Evolutionary conservation across 2,888 invertebrate species (phyloP).

Genomic region (Xestoiulus laeticollis): DNA sequence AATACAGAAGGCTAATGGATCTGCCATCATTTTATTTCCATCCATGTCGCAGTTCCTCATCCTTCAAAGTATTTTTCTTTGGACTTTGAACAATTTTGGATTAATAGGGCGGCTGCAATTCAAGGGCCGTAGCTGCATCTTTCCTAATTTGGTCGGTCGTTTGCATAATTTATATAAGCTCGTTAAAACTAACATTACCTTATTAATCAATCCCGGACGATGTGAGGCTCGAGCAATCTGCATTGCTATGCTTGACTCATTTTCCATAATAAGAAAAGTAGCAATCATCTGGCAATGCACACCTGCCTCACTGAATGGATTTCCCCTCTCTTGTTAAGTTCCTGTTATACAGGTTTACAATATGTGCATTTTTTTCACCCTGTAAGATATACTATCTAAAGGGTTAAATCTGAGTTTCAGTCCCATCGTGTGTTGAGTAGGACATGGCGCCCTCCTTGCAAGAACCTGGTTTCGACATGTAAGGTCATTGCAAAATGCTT

Average conservation of each 20-base stretch:
- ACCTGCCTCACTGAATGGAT: background rate
- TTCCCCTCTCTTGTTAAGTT: background rate
- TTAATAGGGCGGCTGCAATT: background rate
- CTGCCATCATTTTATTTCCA: background rate
- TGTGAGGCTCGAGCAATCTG: background rate
- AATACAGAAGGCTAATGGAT: background rate
- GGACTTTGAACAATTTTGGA: background rate
- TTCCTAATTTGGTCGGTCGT: background rate
- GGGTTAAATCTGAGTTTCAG: slow-evolving; percentile 21
- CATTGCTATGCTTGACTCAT: background rate
- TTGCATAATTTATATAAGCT: slow-evolving; percentile 35
- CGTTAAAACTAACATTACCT: slow-evolving; percentile 8
- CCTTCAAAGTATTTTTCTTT: background rate
- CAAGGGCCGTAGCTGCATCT: background rate
- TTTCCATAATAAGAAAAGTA: slow-evolving; percentile 18
- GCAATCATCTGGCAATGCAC: background rate
- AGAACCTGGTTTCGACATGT: background rate
- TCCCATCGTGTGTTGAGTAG: background rate
- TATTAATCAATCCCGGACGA: background rate
- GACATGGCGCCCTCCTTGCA: background rate
- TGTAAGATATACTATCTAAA: background rate
- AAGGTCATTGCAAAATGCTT: slow-evolving; percentile 10
- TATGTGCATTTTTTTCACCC: background rate
- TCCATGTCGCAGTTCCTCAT: background rate
- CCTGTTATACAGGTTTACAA: slow-evolving; percentile 45